These are phyloP conservation scores for Anoncus sp. DNA, from an alignment of 2,888 invertebrate genomes.

Conservation along the genomic window DNA sequence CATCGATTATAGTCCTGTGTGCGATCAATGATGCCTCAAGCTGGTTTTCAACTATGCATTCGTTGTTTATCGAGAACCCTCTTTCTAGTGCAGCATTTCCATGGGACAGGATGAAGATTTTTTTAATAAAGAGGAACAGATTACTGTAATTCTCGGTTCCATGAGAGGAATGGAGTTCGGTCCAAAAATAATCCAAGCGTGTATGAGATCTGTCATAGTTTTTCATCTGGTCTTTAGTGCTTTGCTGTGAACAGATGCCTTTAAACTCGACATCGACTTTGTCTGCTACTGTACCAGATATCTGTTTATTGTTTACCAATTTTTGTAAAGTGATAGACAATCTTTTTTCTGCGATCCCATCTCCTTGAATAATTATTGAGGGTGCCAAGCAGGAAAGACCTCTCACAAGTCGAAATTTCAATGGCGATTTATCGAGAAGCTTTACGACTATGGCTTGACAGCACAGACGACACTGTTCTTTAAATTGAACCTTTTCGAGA, in stretches of 20 bases:
- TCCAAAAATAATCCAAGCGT: slow-evolving; percentile 11
- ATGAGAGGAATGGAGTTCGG: slow-evolving; percentile 7
- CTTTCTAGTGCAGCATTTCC: slow-evolving; percentile 7
- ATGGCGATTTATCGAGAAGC: slow-evolving; percentile 1
- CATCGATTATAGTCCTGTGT: not conserved
- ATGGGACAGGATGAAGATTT: slow-evolving; percentile 13
- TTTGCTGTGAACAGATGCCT: slow-evolving; percentile 5
- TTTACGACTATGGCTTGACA: not conserved
- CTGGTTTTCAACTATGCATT: slow-evolving; percentile 3
- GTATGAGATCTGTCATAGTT: not conserved
- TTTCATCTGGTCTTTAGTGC: slow-evolving; percentile 7
- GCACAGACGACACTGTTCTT: not conserved
- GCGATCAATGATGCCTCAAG: not conserved
- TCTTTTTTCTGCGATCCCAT: too few species aligned
- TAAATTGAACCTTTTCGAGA: slow-evolving; percentile 1
- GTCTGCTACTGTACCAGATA: not conserved
- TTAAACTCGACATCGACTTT: slow-evolving; percentile 6
- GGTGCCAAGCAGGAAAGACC: slow-evolving; percentile 12
- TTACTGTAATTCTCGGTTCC: not conserved
- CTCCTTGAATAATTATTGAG: not conserved
- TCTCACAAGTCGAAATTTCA: not conserved
- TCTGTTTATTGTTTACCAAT: not conserved
- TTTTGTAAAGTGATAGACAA: not conserved
- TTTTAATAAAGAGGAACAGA: slow-evolving; percentile 4
- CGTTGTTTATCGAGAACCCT: slow-evolving; percentile 6